Base-by-base conservation (phyloP, 1,140 invertebrate genomes). In the Uloborus diversus region DNA sequence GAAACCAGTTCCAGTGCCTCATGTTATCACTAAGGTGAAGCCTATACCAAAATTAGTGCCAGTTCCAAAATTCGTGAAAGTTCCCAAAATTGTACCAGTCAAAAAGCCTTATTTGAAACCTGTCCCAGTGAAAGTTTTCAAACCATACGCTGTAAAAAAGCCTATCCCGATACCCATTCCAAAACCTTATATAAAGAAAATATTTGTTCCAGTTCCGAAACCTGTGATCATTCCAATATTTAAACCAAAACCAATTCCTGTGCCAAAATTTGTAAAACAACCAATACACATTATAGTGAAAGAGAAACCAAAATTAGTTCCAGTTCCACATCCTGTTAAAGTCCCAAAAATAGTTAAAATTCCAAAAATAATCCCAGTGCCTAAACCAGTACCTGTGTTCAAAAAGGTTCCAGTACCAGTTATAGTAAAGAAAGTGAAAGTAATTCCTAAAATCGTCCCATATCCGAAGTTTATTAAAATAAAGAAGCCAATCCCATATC, bases 31-130 rank as follows among this genome's bases (percentile, higher is more conserved):
- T 0, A 79, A 79, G 20, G 37, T 79, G 17, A 79, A 79, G 32
- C 64, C 65, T n/a, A 79, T 79, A 23, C 76, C 76, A 4, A 79
- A 79, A 61, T 7, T 79, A 2, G 65, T 79, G 20, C 76, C 76
- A 25, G 23, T 79, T 25, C 76, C 76, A 0, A 79, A 79, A 49
- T 47, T 79, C 14, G 76, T 79, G 3, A 79, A 79, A 33, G 25
- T 79, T 32, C 76, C 76, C 0, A 79, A 79, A 20, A 30, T 61
- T 32, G 33, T 79, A 2, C 64, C 64, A 13, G 53, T 79, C 4
- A 17, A n/a, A 25, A 79, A 61, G 5, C 76, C 64, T 1, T 79
- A 79, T 13, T 23, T 49, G 42, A 79, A 68, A 35, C 76, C 76
- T 14, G 69, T 61, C 20, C 28, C 27, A 25, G 76, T 79, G 5